Conservation (phyloP, 2,888 invertebrate species). For the Ophion costatus region DNA sequence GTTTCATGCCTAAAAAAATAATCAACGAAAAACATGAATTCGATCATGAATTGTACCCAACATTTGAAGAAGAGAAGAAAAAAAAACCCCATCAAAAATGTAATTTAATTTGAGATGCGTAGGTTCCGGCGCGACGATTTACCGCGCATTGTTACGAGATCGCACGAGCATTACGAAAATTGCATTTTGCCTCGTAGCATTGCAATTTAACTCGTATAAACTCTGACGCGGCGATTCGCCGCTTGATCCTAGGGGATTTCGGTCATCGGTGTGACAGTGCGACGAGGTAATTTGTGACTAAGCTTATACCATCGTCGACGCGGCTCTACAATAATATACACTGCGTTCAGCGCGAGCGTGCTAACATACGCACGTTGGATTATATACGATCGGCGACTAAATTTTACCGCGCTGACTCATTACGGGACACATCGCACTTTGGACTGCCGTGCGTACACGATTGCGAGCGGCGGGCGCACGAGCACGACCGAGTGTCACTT, state of each 20-base stretch:
- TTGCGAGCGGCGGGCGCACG: neutral
- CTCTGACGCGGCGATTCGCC: slow-evolving; percentile 37
- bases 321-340: slow-evolving; percentile 49
- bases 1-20: too few relatives aligned
- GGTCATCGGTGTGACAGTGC: slow-evolving; percentile 46
- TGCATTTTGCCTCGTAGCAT: neutral
- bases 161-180: neutral
- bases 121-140: too few relatives aligned
- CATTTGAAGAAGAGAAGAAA: too few relatives aligned
- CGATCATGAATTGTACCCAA: too few relatives aligned
- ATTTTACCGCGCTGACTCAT: slow-evolving; percentile 42
- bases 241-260: slow-evolving; percentile 53
- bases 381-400: too few relatives aligned
- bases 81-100: too few relatives aligned
- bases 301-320: slow-evolving; percentile 60
- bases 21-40: too few relatives aligned
- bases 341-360: neutral
- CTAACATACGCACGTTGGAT: too few relatives aligned
- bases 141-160: neutral
- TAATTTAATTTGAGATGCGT: too few relatives aligned
- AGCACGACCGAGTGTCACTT: slow-evolving; percentile 52
- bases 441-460: neutral
- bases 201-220: too few relatives aligned
- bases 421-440: slow-evolving; percentile 51
- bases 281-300: slow-evolving; percentile 59